A percentile compares a stretch with the other conserved stretches of the same genome.
phyloP scores from a whole-genome alignment of 2,113 vertebrate genomes.

The Lasiurus borealis region DNA sequence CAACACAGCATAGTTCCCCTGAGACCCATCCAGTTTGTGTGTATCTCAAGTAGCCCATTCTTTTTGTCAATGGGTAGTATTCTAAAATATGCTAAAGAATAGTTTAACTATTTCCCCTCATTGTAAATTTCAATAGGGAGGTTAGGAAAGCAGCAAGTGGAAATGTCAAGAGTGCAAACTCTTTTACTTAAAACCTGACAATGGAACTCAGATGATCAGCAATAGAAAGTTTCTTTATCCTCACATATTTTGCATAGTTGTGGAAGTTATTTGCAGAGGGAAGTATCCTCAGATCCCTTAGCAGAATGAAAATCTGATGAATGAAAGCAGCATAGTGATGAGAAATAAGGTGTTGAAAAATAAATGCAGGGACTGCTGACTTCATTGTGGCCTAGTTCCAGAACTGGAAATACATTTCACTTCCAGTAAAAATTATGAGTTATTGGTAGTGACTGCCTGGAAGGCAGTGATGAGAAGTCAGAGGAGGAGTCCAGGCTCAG shows the following conservation, averaged over 20 bases:
- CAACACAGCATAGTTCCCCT: not conserved
- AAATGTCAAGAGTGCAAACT: not conserved
- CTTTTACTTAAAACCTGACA: not conserved
- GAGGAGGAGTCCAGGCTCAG: not conserved
- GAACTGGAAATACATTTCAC: not conserved
- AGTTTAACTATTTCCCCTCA: not conserved
- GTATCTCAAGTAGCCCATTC: not conserved
- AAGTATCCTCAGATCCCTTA: not conserved
- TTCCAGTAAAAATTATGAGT: constrained; percentile 46
- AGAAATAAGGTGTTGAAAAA: constrained; percentile 50
- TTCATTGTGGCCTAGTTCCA: not conserved
- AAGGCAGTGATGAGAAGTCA: not conserved
- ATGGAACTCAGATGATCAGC: not conserved
- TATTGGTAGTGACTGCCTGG: not conserved
- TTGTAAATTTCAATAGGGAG: not conserved
- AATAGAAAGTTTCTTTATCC: not conserved
- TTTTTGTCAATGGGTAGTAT: not conserved
- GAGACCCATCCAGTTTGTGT: not conserved
- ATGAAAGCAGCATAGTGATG: not conserved
- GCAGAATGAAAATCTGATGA: not conserved
- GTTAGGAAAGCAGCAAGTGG: not conserved
- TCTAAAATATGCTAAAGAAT: not conserved
- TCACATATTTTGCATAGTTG: not conserved
- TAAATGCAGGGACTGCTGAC: constrained; percentile 9
- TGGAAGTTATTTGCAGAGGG: not conserved